Evolutionary conservation across 2,888 invertebrate genomes (phyloP).

Genomic region (Oithona nana): DNA sequence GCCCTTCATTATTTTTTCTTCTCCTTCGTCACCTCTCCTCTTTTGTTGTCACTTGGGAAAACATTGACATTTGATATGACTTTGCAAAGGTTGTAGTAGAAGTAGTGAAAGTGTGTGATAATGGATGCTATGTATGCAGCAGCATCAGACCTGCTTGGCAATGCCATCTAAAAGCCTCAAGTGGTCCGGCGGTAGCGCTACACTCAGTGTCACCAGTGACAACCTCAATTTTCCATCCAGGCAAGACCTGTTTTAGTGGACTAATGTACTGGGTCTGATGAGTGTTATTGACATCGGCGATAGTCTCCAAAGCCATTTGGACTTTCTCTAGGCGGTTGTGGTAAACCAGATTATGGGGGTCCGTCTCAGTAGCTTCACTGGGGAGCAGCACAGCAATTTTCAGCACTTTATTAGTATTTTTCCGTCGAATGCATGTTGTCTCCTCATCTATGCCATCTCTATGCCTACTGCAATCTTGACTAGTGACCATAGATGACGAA

Average conservation of each 20-base stretch:
- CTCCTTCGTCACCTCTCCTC: too few relatives aligned
- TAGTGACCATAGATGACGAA: too few relatives aligned
- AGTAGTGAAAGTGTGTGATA: too few relatives aligned
- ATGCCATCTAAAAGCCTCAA: constrained; percentile 41
- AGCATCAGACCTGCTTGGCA: constrained; percentile 12
- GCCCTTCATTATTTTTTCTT: too few relatives aligned
- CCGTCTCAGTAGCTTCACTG: not conserved
- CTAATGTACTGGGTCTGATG: not conserved
- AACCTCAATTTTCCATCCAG: constrained; percentile 47
- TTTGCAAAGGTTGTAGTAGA: too few relatives aligned
- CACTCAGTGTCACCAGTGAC: constrained; percentile 51
- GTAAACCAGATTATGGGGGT: constrained; percentile 1
- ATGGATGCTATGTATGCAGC: not conserved
- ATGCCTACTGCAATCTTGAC: too few relatives aligned
- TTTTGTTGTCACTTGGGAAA: too few relatives aligned
- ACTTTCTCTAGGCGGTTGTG: constrained; percentile 35
- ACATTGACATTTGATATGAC: too few relatives aligned
- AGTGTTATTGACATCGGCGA: constrained; percentile 30
- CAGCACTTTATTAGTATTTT: not conserved
- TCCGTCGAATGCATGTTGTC: too few relatives aligned
- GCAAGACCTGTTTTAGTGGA: constrained; percentile 27
- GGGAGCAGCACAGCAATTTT: constrained; percentile 4
- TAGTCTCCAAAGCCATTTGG: constrained; percentile 48
- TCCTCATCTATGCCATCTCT: too few relatives aligned
- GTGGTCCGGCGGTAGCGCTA: constrained; percentile 53